These are phyloP conservation scores for Chondrosia reniformis DNA, from an alignment of 37 sponge, comb jelly and placozoan species.

Conservation along the genomic window DNA sequence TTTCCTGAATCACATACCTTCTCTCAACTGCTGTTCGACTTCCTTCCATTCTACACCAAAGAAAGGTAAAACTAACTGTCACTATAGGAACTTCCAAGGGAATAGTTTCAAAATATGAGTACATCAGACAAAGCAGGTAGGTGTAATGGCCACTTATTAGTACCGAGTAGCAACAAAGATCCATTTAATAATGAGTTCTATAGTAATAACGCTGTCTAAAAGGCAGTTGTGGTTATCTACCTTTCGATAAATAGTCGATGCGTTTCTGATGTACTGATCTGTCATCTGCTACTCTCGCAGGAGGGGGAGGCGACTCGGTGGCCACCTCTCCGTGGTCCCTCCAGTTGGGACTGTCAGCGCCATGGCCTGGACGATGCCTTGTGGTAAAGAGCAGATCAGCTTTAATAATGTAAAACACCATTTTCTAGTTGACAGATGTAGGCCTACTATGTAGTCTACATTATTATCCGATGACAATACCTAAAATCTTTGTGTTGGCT, in stretches of 20 bases:
- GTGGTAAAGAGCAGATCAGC: too few relatives aligned
- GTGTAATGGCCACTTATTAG: neutral
- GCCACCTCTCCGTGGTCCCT: slow-evolving; percentile 9
- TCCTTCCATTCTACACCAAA: neutral
- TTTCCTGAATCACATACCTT: neutral
- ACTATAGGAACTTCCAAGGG: too few relatives aligned
- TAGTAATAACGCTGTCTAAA: neutral
- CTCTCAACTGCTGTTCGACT: neutral
- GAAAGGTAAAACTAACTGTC: too few relatives aligned
- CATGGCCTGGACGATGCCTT: neutral
- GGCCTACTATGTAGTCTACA: too few relatives aligned
- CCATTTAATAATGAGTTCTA: too few relatives aligned
- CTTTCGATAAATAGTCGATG: slow-evolving; percentile 35
- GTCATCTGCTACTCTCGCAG: neutral
- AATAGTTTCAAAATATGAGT: neutral
- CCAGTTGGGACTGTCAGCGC: slow-evolving; percentile 39
- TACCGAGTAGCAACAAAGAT: too few relatives aligned
- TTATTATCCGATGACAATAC: too few relatives aligned
- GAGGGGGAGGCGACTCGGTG: neutral
- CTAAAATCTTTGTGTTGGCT: too few relatives aligned
- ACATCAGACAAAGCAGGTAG: neutral
- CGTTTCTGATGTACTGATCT: slow-evolving; percentile 9
- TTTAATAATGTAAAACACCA: too few relatives aligned
- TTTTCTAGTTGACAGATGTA: too few relatives aligned
- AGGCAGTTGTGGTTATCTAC: neutral